Evolutionary conservation across 1,140 invertebrate species (phyloP), one percentile per base, ranked within the genome.

Genomic region (Lordiphosa mommai): DNA sequence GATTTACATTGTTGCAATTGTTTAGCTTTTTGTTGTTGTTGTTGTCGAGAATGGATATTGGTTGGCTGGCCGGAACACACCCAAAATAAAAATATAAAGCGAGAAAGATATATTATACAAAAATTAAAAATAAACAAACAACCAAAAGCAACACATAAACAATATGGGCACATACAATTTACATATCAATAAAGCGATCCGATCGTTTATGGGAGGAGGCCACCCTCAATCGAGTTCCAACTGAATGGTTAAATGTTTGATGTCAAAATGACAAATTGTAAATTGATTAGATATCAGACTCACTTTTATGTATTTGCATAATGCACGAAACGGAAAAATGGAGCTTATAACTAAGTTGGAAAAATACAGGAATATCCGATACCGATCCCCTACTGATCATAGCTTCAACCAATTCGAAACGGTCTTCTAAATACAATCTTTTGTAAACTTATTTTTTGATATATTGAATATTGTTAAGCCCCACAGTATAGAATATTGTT

Each of bases 1-100:
- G 72, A 58, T 63, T 76, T 77, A 57, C 72, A 65, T 71, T 76
- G 71, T 74, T 64, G 63, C 70, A 64, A 73, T 73, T 73, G 63
- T 57, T 57, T 14, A 49, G 14, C 14, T 36, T 32, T 8, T n/a
- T n/a, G n/a, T n/a, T n/a, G n/a, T n/a, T n/a, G n/a, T n/a, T n/a
- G 2, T 16, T 9, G 6, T 14, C 33, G 51, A 66, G 63, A 66
- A 66, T 66, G 61, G 51, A 20, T 58, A 27, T 44, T 27, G 14
- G 49, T 10, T 34, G 59, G 61, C 40, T 48, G 47, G 17, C 32
- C 61, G 52, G 57, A 72, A 72, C 71, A 74, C 71, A 67, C 71
- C 71, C 71, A 36, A 47, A 47, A 14, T 29, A 27, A 29, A 27
- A 16, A 20, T 23, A n/a, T n/a, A n/a, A 68, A 44, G 30, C 40